Evolutionary conservation across 2,797 vertebrate species (phyloP).

Genomic region (Neoniphon sammara): DNA sequence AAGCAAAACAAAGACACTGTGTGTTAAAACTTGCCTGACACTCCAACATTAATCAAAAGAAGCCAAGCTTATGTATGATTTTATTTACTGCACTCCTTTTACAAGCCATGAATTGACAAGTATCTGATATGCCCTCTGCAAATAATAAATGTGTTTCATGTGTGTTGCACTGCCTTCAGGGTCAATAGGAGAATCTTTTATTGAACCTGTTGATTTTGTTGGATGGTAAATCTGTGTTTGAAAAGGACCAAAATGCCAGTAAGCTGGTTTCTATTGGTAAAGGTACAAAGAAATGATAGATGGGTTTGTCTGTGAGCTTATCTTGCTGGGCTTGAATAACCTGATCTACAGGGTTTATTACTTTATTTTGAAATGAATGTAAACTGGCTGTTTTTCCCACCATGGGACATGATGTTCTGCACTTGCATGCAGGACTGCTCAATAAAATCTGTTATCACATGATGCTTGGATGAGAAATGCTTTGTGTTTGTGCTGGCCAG

Average conservation of each 20-base stretch:
- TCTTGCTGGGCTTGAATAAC: background rate
- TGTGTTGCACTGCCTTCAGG: constrained; percentile 1
- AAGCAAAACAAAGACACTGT: constrained; percentile 28
- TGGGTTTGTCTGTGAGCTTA: constrained; percentile 4
- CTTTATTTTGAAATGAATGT: constrained; percentile 14
- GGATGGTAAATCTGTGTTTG: constrained; percentile 7
- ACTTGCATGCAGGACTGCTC: constrained; percentile 44
- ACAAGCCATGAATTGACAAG: constrained; percentile 13
- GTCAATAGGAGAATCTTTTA: constrained; percentile 1
- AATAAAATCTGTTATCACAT: constrained; percentile 59
- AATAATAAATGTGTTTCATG: constrained; percentile 2
- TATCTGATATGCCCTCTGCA: background rate
- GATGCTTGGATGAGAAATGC: background rate
- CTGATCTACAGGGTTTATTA: constrained; percentile 2
- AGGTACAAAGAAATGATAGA: background rate
- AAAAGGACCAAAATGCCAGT: constrained; percentile 52
- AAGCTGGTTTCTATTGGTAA: constrained; percentile 10
- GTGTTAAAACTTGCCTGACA: constrained; percentile 38
- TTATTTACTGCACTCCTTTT: constrained; percentile 37
- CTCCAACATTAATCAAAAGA: constrained; percentile 49
- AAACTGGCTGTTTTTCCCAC: background rate
- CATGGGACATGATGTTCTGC: constrained; percentile 13
- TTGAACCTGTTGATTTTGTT: constrained; percentile 22
- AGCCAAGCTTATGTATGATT: constrained; percentile 3
- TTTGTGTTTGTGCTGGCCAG: background rate